Conservation (phyloP, 2,113 vertebrate species). For the Ailurus styani region DNA sequence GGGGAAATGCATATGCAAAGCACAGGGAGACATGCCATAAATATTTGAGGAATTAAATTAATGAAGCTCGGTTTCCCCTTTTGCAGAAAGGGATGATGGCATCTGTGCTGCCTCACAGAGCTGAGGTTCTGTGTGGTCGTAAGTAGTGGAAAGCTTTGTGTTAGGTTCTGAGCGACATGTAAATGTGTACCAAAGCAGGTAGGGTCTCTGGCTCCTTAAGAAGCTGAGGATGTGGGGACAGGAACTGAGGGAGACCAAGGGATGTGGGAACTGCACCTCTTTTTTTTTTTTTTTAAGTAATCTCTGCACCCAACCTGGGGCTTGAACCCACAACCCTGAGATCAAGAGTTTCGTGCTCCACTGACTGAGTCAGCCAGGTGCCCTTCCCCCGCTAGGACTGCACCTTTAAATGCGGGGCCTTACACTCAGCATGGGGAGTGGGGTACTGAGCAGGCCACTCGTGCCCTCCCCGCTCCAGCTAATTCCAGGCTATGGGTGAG, state of each 20-base stretch:
- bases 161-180: neutral
- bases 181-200: neutral
- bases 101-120: neutral
- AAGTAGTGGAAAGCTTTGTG: neutral
- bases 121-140: neutral
- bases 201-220: neutral
- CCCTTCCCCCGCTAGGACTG: neutral
- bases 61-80: conserved; percentile 15
- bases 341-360: neutral
- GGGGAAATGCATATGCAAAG: neutral
- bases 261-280: neutral
- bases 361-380: neutral
- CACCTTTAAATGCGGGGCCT: neutral
- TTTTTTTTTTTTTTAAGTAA: neutral
- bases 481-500: neutral
- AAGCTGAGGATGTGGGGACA: neutral
- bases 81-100: neutral
- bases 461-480: neutral
- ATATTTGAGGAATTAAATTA: neutral
- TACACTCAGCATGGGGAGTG: neutral
- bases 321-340: neutral
- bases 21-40: neutral
- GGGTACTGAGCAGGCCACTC: neutral
- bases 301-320: neutral
- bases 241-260: neutral